phyloP scores from a whole-genome alignment of 2,113 vertebrate species.

The Silurus meridionalis region DNA sequence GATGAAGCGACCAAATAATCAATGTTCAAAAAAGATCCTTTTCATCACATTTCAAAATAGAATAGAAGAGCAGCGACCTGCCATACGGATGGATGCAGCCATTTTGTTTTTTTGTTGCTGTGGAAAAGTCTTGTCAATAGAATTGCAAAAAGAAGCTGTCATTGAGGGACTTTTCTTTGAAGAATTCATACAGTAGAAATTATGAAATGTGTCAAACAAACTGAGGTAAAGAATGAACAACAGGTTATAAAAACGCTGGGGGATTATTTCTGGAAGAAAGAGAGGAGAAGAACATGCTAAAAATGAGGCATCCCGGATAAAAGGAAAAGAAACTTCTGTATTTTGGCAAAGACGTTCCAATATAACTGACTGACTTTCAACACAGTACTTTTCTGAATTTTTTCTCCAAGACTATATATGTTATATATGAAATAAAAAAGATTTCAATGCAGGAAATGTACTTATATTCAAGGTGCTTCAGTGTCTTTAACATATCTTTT shows the following conservation, averaged over 20 bases:
- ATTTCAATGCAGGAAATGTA: too few relatives aligned
- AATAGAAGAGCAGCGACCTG: background rate
- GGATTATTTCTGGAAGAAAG: background rate
- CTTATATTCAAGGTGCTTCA: too few relatives aligned
- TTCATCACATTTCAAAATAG: background rate
- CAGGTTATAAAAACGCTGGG: background rate
- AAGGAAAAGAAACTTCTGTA: background rate
- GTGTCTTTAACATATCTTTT: too few relatives aligned
- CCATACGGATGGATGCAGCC: background rate
- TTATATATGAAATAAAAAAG: too few relatives aligned
- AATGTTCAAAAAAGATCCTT: background rate
- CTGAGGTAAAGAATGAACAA: background rate
- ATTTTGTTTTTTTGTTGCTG: background rate
- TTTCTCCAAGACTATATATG: background rate
- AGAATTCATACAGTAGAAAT: background rate
- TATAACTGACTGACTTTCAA: too few relatives aligned
- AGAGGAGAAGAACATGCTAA: background rate
- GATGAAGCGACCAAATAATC: too few relatives aligned
- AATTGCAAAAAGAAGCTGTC: background rate
- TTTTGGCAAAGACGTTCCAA: background rate
- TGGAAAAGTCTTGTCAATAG: background rate
- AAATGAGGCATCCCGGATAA: background rate
- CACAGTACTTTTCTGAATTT: too few relatives aligned
- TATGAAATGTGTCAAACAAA: background rate
- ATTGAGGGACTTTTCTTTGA: background rate